Evolutionary conservation across 2,888 invertebrate species (phyloP).

Genomic region (Digitonthophagus gazella): DNA sequence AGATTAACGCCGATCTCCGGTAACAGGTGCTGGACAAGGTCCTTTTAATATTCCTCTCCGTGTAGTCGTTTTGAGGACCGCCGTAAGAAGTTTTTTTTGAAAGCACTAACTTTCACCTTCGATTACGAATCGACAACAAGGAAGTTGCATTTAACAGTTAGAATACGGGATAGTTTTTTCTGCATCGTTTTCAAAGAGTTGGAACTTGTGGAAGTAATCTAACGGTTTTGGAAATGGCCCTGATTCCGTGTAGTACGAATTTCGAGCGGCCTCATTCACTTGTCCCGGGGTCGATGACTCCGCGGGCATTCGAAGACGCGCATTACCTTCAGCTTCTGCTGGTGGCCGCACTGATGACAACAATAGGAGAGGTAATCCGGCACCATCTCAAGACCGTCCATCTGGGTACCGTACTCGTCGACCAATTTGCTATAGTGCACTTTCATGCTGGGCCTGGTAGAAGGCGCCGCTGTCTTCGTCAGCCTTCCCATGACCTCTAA

Average conservation of each 20-base stretch:
- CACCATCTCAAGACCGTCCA: constrained; percentile 52
- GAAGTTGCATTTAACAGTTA: neutral
- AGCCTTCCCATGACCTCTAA: constrained; percentile 54
- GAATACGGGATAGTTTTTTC: neutral
- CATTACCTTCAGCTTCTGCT: constrained; percentile 59
- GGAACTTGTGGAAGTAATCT: neutral
- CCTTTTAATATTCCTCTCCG: neutral
- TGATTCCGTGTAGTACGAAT: neutral
- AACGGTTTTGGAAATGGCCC: constrained; percentile 3
- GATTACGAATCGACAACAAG: neutral
- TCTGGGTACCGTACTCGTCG: constrained; percentile 53
- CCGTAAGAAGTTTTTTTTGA: no score
- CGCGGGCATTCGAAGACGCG: neutral
- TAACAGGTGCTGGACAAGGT: neutral
- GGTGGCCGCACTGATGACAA: constrained; percentile 61
- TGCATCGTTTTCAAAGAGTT: no score
- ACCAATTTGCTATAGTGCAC: constrained; percentile 61
- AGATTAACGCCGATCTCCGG: neutral
- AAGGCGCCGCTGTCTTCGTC: constrained; percentile 47
- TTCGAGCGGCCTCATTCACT: constrained; percentile 3
- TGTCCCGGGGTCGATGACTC: constrained; percentile 8
- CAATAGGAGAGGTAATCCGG: constrained; percentile 61
- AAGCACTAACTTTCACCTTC: neutral
- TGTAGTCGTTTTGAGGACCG: neutral
- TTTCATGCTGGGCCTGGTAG: constrained; percentile 54